Percentiles rank a stretch among this genome's conserved stretches.
Conservation (phyloP, 2,888 invertebrate genomes). For the Tenthredo mesomela region DNA sequence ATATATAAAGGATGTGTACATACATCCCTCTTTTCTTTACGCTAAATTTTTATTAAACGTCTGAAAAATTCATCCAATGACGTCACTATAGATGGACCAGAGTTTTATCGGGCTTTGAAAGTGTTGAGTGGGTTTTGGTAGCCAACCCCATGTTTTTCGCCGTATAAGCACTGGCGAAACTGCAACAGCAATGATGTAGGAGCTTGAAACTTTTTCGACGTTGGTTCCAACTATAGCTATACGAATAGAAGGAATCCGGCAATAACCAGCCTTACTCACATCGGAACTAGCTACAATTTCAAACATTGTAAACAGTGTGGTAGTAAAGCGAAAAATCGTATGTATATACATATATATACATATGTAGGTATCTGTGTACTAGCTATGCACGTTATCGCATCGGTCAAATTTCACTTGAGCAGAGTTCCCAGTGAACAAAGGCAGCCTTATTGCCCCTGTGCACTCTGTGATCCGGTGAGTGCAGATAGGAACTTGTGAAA, state of each 20-base stretch:
- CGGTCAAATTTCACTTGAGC: slow-evolving; percentile 29
- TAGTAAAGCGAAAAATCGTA: slow-evolving; percentile 27
- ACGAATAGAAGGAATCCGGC: slow-evolving; percentile 20
- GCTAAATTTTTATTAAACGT: not conserved
- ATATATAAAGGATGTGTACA: not conserved
- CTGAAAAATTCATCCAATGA: not conserved
- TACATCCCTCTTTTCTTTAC: not conserved
- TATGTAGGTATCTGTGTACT: too few relatives aligned
- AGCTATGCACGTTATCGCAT: not conserved
- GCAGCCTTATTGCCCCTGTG: slow-evolving; percentile 31
- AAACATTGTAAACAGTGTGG: slow-evolving; percentile 44
- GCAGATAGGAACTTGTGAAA: slow-evolving; percentile 29
- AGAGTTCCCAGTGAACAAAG: slow-evolving; percentile 17
- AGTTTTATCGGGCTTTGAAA: slow-evolving; percentile 17
- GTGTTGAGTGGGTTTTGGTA: slow-evolving; percentile 40
- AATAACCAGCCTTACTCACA: slow-evolving; percentile 44
- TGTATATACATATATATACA: not conserved
- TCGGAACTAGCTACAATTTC: slow-evolving; percentile 42
- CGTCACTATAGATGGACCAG: not conserved
- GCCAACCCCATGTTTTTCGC: slow-evolving; percentile 16
- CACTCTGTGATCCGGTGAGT: not conserved
- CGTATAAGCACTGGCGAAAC: slow-evolving; percentile 23
- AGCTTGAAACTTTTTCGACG: slow-evolving; percentile 23
- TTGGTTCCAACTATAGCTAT: not conserved
- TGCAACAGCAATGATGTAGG: slow-evolving; percentile 43